Evolutionary conservation across 2,113 vertebrate genomes (phyloP).

Genomic region (Chascanopsetta lugubris): DNA sequence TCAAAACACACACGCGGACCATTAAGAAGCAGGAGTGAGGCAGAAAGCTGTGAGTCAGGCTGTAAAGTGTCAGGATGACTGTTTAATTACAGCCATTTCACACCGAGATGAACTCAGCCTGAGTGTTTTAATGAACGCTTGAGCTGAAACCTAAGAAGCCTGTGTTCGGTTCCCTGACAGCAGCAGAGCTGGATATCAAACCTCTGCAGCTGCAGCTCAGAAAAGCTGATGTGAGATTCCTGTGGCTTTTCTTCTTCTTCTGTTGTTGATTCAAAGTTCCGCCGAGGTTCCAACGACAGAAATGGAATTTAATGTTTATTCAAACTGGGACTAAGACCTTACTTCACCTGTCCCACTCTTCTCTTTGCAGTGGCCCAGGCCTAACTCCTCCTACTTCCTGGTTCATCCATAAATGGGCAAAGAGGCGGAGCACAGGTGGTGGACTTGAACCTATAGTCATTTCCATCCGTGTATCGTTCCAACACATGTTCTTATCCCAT

Average conservation of each 20-base stretch:
- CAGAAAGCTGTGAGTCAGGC: slow-evolving; percentile 22
- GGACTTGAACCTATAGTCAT: no score
- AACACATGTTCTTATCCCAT: no score
- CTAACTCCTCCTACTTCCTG: no score
- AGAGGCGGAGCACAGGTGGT: no score
- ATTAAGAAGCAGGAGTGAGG: neutral
- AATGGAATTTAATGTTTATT: no score
- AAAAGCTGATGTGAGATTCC: no score
- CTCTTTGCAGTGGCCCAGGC: no score
- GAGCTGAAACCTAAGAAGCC: neutral
- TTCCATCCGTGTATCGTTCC: no score
- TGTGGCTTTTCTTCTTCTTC: no score
- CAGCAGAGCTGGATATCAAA: neutral
- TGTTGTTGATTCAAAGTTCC: neutral
- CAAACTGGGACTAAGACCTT: no score
- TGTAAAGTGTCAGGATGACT: slow-evolving; percentile 28
- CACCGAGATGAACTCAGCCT: slow-evolving; percentile 13
- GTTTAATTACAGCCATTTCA: slow-evolving; percentile 52
- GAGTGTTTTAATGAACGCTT: slow-evolving; percentile 41
- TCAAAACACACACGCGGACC: slow-evolving; percentile 22
- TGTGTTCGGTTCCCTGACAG: neutral
- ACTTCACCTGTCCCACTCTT: no score
- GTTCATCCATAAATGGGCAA: no score
- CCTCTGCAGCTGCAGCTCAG: neutral
- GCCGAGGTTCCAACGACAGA: neutral